phyloP scores from a whole-genome alignment of 1,140 invertebrate genomes.

The Meteorus sp. region DNA sequence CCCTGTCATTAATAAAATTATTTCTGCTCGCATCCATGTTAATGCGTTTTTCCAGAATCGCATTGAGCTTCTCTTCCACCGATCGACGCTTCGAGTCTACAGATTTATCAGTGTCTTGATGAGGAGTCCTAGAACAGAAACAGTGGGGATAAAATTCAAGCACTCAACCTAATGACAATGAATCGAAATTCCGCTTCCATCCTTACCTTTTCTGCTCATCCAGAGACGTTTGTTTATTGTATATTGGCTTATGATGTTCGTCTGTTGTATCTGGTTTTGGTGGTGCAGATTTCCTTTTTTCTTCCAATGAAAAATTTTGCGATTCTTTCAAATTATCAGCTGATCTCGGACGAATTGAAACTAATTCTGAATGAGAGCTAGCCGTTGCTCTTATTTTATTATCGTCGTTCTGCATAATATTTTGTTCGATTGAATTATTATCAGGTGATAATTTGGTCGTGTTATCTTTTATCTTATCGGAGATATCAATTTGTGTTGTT shows the following conservation, averaged over 20 bases:
- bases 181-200: no score
- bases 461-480: no score
- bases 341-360: constrained; percentile 41
- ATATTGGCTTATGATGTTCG: constrained; percentile 36
- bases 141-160: no score
- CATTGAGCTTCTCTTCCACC: constrained; percentile 55
- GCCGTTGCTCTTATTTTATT: no score
- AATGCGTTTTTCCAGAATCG: constrained; percentile 52
- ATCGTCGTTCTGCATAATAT: no score
- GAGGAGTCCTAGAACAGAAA: no score
- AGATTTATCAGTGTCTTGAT: constrained; percentile 35
- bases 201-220: constrained; percentile 44
- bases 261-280: constrained; percentile 44
- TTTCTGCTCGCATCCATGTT: constrained; percentile 36
- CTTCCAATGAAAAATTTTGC: constrained; percentile 37
- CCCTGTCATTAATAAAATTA: constrained; percentile 24
- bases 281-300: constrained; percentile 53
- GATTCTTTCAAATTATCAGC: constrained; percentile 27
- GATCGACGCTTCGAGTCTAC: constrained; percentile 53
- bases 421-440: no score
- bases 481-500: no score
- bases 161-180: no score
- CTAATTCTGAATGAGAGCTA: no score
- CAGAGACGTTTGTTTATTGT: constrained; percentile 45
- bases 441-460: no score